Conservation (phyloP, 2,113 vertebrate species). For the Thalassarche chlororhynchos region DNA sequence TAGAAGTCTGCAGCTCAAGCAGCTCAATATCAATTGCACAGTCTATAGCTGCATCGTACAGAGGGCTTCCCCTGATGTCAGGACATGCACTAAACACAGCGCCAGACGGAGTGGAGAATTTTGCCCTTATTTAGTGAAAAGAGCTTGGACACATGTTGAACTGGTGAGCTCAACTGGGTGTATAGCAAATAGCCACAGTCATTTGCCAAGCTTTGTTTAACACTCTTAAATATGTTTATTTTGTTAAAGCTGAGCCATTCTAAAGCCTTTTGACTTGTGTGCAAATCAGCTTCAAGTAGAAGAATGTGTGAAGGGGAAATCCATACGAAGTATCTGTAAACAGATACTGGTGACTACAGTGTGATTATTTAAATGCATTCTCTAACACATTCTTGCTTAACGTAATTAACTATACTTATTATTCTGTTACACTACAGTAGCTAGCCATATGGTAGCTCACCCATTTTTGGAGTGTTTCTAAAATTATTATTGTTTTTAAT, state of each 20-base stretch:
- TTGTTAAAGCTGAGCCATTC: not conserved
- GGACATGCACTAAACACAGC: not conserved
- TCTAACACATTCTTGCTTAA: not conserved
- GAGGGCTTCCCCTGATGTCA: not conserved
- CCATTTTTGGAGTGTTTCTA: not conserved
- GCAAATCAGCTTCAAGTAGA: not conserved
- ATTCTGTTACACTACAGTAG: not conserved
- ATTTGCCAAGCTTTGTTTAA: not conserved
- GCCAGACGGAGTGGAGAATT: not conserved
- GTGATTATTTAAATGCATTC: not conserved
- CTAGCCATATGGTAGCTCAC: not conserved
- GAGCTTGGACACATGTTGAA: not conserved
- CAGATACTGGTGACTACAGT: not conserved
- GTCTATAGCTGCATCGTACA: not conserved
- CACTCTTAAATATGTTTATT: not conserved
- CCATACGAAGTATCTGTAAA: not conserved
- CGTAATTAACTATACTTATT: not conserved
- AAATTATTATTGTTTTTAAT: not conserved
- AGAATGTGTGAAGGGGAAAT: not conserved
- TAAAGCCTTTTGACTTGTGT: not conserved
- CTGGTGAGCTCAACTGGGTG: not conserved
- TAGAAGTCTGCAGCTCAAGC: not conserved
- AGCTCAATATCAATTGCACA: not conserved
- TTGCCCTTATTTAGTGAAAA: slow-evolving; percentile 26
- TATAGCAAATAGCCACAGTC: not conserved